A percentile compares a stretch with the other conserved stretches of the same genome.
Evolutionary conservation across 2,113 vertebrate genomes (phyloP).

Genomic region (Semnornis frantzii): DNA sequence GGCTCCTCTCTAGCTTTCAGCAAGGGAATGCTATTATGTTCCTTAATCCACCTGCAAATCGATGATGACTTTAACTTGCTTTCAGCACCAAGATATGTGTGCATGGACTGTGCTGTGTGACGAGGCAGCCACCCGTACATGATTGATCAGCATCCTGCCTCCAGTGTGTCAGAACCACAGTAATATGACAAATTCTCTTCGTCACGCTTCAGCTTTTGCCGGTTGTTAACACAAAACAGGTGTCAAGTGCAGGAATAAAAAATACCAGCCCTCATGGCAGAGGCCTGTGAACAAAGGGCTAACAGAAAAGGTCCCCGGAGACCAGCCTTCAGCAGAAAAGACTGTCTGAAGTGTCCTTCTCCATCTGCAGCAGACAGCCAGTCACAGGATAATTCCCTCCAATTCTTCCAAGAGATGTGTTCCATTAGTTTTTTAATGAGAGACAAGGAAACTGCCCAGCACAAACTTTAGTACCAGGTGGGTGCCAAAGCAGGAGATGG

Average conservation of each 20-base stretch:
- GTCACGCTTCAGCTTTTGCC: background rate
- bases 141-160: slow-evolving; percentile 1
- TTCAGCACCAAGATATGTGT: background rate
- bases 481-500: background rate
- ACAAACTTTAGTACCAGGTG: background rate
- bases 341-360: background rate
- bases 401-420: background rate
- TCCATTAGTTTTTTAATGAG: background rate
- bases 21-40: background rate
- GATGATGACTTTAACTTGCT: background rate
- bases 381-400: background rate
- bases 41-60: background rate
- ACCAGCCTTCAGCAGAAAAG: background rate
- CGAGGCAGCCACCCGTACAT: background rate
- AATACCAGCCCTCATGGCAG: background rate
- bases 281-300: background rate
- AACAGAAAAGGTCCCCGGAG: background rate
- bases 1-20: background rate
- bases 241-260: slow-evolving; percentile 21
- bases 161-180: background rate
- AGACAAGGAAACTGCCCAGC: background rate
- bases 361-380: background rate
- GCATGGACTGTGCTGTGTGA: background rate
- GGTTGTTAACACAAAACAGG: slow-evolving; percentile 43
- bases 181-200: background rate